Conservation (phyloP, 2,888 invertebrate genomes). For the Caenorhabditis imperialis region DNA sequence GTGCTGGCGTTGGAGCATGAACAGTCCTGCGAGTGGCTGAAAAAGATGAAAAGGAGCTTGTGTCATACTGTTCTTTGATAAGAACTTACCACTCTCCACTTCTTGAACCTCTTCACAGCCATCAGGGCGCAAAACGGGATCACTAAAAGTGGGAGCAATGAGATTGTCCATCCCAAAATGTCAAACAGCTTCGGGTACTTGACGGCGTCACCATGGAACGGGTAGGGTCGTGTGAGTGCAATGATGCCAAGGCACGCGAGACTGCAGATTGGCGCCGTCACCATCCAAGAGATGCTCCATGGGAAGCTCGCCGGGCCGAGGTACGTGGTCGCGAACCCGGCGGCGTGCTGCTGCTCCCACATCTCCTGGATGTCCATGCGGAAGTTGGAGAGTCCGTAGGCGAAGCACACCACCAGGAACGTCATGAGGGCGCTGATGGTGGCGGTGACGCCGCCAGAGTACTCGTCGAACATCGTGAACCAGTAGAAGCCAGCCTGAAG, state of each 20-base stretch:
- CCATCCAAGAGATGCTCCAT: too few relatives aligned
- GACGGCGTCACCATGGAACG: background rate
- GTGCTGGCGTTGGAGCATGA: slow-evolving; percentile 25
- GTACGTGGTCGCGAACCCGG: too few relatives aligned
- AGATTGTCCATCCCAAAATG: too few relatives aligned
- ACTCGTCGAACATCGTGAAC: slow-evolving; percentile 50
- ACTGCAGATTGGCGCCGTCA: too few relatives aligned
- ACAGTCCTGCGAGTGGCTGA: background rate
- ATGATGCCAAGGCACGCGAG: too few relatives aligned
- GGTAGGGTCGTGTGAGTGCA: background rate
- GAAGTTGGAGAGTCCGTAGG: slow-evolving; percentile 14
- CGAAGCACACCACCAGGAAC: background rate
- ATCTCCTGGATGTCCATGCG: slow-evolving; percentile 15
- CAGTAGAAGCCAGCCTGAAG: slow-evolving; percentile 45
- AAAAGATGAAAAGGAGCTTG: too few relatives aligned
- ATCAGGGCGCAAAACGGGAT: too few relatives aligned
- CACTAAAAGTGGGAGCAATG: too few relatives aligned
- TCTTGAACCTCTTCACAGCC: too few relatives aligned
- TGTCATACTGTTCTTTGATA: too few relatives aligned
- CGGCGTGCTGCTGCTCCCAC: slow-evolving; percentile 8
- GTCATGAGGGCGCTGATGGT: background rate
- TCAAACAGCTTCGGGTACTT: background rate
- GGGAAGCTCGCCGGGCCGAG: too few relatives aligned
- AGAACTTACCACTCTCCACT: too few relatives aligned
- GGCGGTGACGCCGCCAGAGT: slow-evolving; percentile 24